Evolutionary conservation across 2,113 vertebrate species (phyloP).

Genomic region (Cephalopholis sonnerati): DNA sequence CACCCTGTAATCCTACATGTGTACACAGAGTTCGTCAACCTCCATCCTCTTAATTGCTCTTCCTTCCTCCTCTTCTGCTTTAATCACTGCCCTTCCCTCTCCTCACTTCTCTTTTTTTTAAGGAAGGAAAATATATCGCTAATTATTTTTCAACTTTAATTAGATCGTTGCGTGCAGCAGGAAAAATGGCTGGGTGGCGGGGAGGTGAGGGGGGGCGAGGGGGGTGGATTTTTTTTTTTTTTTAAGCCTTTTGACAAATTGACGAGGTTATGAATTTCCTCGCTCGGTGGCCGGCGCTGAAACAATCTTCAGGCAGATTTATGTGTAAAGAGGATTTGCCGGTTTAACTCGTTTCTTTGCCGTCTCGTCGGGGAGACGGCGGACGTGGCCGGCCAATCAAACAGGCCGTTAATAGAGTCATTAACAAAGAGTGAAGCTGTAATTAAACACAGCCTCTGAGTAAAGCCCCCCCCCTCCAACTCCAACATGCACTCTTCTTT

Average conservation of each 20-base stretch:
- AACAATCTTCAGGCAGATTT: constrained; percentile 68
- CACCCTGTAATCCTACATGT: constrained; percentile 78
- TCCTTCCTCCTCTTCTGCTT: constrained; percentile 67
- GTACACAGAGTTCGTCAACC: constrained; percentile 79
- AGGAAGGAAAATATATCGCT: constrained; percentile 71
- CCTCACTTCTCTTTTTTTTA: constrained; percentile 23
- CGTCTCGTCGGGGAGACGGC: constrained; percentile 37
- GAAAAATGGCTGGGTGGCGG: constrained; percentile 21
- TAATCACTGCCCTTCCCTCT: constrained; percentile 71
- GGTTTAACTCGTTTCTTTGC: constrained; percentile 55
- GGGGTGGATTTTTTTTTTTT: not conserved
- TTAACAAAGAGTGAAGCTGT: constrained; percentile 58
- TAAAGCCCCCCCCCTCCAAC: constrained; percentile 1
- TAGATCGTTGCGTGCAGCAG: constrained; percentile 56
- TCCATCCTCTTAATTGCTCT: constrained; percentile 77
- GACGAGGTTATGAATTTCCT: constrained; percentile 74
- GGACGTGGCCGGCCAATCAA: constrained; percentile 61
- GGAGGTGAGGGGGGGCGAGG: not conserved
- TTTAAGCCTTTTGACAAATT: constrained; percentile 77
- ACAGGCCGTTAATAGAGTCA: constrained; percentile 57
- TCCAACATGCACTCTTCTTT: not conserved
- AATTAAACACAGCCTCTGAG: constrained; percentile 57
- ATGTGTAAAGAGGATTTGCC: constrained; percentile 67
- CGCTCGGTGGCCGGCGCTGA: constrained; percentile 40
- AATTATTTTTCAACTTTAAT: constrained; percentile 83